Base-by-base conservation (phyloP, 2,888 invertebrate genomes). In the Aquatica leii region DNA sequence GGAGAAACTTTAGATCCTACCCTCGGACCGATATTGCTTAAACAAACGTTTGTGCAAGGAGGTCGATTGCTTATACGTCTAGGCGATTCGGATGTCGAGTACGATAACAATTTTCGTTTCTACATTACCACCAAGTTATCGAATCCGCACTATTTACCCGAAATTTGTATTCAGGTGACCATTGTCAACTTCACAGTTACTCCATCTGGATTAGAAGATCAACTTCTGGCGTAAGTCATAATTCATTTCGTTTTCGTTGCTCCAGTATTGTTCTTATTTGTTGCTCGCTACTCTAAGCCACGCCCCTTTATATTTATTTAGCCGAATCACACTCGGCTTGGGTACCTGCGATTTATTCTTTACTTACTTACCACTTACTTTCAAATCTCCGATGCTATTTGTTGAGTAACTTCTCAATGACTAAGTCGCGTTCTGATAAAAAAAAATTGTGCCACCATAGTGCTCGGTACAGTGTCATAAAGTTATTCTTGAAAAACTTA, bases 151-250 rank as follows among this genome's bases (percentile, higher is more conserved):
- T 97, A 95, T 81, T 82, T 96, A 66, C 97, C 97, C 0, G 96
- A 97, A 81, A 88, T 95, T 65, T 95, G 96, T 76, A 94, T 94
- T 63, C 94, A 95, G 84, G 96, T 96, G 1, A 94, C 95, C 0
- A 84, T 97, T 9, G 91, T 97, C 5, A 97, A 97, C 82, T 97
- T 97, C 78, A 92, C 95, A 55, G 96, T 97, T 34, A 96, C 96
- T 0, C 88, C 90, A 0, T 90, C 90, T 46, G 97, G 97, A 2
- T 83, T 97, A 1, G 96, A 97, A 79, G 97, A 97, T 80, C 97
- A 97, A 78, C 82, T 97, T 37, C 83, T 97, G 40, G 94, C 94
- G 95, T 89, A 85, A 90, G 86, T 86, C n/a, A n/a, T n/a, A n/a
- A n/a, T 80, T 12, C 2, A 3, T 12, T 11, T 40, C 24, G 12